A percentile compares a stretch with the other conserved stretches of the same genome.
Evolutionary conservation across 2,888 invertebrate species (phyloP).

Genomic region (Encarsia formosa): DNA sequence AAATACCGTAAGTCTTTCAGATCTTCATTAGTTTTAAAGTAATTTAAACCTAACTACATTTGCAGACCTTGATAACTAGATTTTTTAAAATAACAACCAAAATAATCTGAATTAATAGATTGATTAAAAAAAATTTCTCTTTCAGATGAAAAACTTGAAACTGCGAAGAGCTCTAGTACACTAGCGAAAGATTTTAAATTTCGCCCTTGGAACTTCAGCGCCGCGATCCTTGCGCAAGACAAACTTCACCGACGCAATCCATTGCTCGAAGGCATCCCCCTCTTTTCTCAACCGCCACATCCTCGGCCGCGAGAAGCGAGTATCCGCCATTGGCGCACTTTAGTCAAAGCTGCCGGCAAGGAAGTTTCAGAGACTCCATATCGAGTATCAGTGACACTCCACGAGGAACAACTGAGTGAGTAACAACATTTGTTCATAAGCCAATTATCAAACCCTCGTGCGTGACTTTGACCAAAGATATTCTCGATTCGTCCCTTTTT

Average conservation of each 20-base stretch:
- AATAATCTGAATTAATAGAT: too few species aligned
- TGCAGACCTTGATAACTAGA: too few species aligned
- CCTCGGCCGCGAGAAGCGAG: constrained; percentile 4
- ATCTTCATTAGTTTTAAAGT: too few species aligned
- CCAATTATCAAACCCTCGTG: neutral
- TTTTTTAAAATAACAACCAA: too few species aligned
- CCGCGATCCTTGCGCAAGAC: neutral
- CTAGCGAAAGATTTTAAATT: too few species aligned
- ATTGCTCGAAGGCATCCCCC: neutral
- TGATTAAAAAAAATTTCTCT: too few species aligned
- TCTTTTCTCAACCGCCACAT: neutral
- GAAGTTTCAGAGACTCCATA: neutral
- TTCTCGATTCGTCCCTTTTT: too few species aligned
- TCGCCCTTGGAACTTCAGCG: neutral
- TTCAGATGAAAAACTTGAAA: neutral
- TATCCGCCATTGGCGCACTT: constrained; percentile 25
- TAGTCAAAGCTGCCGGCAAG: constrained; percentile 19
- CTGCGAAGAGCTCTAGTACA: neutral
- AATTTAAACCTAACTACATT: too few species aligned
- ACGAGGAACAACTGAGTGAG: neutral
- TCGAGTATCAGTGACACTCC: neutral
- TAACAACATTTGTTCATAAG: neutral
- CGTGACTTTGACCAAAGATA: neutral
- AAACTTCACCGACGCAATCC: neutral
- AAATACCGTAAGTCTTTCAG: too few species aligned